Evolutionary conservation across 2,888 invertebrate species (phyloP), one percentile per base, ranked within the genome.

Genomic region (Punctoribates punctum): DNA sequence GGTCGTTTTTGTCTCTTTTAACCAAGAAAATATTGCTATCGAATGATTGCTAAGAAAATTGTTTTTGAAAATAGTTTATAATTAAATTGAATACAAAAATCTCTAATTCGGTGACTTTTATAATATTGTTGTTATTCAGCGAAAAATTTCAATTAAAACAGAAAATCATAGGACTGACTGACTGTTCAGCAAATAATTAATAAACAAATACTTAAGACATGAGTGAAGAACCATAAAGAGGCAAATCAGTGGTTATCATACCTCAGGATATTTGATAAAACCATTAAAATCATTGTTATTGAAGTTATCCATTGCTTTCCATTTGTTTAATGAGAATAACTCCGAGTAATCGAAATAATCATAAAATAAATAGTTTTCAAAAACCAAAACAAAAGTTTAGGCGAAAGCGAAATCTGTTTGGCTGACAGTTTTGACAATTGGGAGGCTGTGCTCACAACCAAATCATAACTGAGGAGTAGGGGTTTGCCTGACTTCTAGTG

Each of bases 201-300:
- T 11, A 42, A 42, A 42, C 11, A 9, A 42, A 42, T 42, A 13
- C 42, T 42, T 9, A 42, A 42, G 42, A 42, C 4, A 42, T 42
- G 13, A 42, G n/a, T n/a, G n/a, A n/a, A n/a, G n/a, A n/a, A n/a
- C n/a, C 42, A 48, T 15, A 48, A 48, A 57, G 25, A 25, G 20
- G 9, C 1, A 65, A 17, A 65, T 34, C 13, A 65, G n/a, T 60
- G 11, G 29, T n/a, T 42, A 5, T 25, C 72, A 27, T 72, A 75
- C 75, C 75, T 75, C 75, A 13, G 75, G 29, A 70, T 75, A 72
- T 75, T 75, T 75, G 34, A 72, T 72, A 62, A 75, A 75, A 73
- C 75, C 48, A 34, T 75, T 75, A 9, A 65, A 65, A 34, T 34
- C 29, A 65, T 65, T 65, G 20, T 65, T n/a, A 65, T 23, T 67